Evolutionary conservation across 2,797 vertebrate species (phyloP), one percentile per base, ranked within the genome.

Genomic region (Sebastes paucispinis): DNA sequence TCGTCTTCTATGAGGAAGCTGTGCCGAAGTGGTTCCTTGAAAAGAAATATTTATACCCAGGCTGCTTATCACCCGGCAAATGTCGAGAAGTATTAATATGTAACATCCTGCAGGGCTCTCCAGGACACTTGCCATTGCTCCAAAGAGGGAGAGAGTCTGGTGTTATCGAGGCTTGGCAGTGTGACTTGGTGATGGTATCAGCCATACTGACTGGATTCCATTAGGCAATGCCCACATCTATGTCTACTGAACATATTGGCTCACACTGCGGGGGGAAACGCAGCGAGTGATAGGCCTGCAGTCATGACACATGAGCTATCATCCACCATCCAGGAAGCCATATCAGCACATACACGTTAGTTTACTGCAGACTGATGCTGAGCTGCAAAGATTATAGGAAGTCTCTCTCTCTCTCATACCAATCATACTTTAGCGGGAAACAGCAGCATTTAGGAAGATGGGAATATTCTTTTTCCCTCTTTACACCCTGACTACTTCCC

Each of bases 11-110:
- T 50, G 66, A 82, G 62, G 73, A 87, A 81, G 73, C 85, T 63
- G 80, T n/a, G 62, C 68, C 43, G 12, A 91, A 91, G 83, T 77
- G 83, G 82, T 86, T 92, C 87, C 80, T 91, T 86, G 79, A 89
- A 89, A 86, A 86, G 68, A 88, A 83, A 89, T 89, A 89, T 91
- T 90, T 88, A 88, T 89, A 88, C 82, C 84, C 52, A 1, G 67
- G 36, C 78, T 73, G 83, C 91, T 94, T 94, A 95, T 95, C 94
- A 73, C 67, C 66, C 73, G 3, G 88, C 60, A 88, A 95, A 92
- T 90, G 93, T 93, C 66, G 82, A 87, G 87, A 84, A 88, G 85
- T 92, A 94, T 95, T 94, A 95, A 95, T 94, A 95, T 95, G 94
- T 94, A 94, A 92, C 90, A 91, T 92, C 92, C 84, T 75, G 89